These are phyloP conservation scores for Colossoma macropomum DNA, from an alignment of 2,113 vertebrate species.

Conservation along the genomic window DNA sequence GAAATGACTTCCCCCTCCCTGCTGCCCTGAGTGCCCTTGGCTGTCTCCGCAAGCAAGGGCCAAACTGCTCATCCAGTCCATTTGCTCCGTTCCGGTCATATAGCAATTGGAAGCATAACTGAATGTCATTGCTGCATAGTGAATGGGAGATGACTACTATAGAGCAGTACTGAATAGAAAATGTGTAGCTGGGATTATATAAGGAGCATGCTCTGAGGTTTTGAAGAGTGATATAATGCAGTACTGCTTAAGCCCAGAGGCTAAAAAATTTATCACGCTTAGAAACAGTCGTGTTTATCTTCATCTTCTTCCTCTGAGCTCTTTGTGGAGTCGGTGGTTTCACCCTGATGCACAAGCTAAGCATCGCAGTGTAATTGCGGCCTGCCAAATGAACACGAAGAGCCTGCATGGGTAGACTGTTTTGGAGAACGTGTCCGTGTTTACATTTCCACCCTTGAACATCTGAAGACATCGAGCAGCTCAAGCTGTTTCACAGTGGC, in stretches of 20 bases:
- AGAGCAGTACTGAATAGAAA: not conserved
- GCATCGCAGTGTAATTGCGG: not conserved
- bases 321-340: not conserved
- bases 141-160: not conserved
- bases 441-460: not conserved
- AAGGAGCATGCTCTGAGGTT: not conserved
- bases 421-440: not conserved
- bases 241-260: not conserved
- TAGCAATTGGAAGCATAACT: not conserved
- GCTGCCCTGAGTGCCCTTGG: conserved; percentile 8
- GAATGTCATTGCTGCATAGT: not conserved
- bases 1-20: not conserved
- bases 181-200: not conserved
- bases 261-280: not conserved
- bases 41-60: conserved; percentile 5
- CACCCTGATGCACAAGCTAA: not conserved
- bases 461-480: not conserved
- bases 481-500: not conserved
- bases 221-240: not conserved
- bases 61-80: conserved; percentile 3
- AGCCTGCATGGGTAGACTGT: not conserved
- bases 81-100: not conserved
- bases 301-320: not conserved
- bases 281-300: not conserved
- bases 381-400: not conserved